Base-by-base conservation (phyloP, 2,888 invertebrate species). In the Hyposoter dolosus region DNA sequence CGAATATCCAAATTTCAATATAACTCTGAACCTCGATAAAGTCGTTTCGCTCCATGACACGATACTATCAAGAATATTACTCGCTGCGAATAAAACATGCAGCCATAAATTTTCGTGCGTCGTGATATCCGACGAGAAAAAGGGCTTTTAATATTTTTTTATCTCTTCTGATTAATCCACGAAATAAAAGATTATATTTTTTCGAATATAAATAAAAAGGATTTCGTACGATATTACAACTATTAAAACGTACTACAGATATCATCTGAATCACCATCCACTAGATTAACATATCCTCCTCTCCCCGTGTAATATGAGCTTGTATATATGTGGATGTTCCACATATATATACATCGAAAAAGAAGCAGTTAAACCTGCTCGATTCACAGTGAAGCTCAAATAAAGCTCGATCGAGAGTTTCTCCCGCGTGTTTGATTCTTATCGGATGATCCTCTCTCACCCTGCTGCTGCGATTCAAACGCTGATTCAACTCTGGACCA, bases 401-500 rank as follows among this genome's bases (percentile, higher is more conserved):
- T 76, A 69, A 81, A 76, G 69, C 75, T 68, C 68, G 35, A 76
- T 60, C 82, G 66, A 12, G 68, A 82, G 75, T 45, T 68, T 28
- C 81, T 65, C 81, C 47, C 63, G 50, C 63, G 69, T 76, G 76
- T 82, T 82, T 76, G 82, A 82, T 82, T 82, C 76, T 75, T 75
- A 82, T 82, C 82, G 82, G 75, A 68, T 82, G 43, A 60, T 45
- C 47, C 60, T 43, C 69, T 60, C 75, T 60, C 69, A 40, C 45
- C 53, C 63, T 35, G 47, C 28, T n/a, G n/a, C n/a, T n/a, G 43
- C 74, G 17, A 32, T 68, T 23, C 69, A 56, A 76, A 50, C 68
- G 63, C 69, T 69, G 60, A 80, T 80, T 72, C 72, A 63, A 63
- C 72, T 56, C 63, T 23, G 23, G 35, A 35, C 47, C 71, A 47